A percentile compares a stretch with the other conserved stretches of the same genome.
phyloP scores from a whole-genome alignment of 2,888 invertebrate genomes.

The Trachelus troglodyta region DNA sequence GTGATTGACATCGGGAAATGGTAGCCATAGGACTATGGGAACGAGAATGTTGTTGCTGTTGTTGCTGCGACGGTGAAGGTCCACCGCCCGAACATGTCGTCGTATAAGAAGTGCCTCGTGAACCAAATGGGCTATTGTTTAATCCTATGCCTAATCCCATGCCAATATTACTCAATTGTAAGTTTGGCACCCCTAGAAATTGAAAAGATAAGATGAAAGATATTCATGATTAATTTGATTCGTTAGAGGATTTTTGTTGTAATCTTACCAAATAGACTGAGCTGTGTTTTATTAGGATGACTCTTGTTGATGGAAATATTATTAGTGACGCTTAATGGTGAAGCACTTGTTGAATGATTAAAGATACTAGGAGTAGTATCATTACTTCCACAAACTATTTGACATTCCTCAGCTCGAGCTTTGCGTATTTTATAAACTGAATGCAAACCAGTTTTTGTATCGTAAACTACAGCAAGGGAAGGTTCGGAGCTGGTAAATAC shows the following conservation, averaged over 20 bases:
- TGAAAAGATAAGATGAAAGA: background rate
- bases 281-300: constrained; percentile 46
- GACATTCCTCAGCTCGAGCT: constrained; percentile 79
- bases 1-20: constrained; percentile 66
- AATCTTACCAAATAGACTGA: constrained; percentile 54
- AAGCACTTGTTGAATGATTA: constrained; percentile 50
- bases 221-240: background rate
- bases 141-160: constrained; percentile 37
- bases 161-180: constrained; percentile 43
- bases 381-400: constrained; percentile 71
- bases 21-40: constrained; percentile 69
- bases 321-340: constrained; percentile 46
- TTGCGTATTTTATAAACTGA: constrained; percentile 85
- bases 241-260: background rate
- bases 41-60: constrained; percentile 61
- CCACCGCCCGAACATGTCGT: constrained; percentile 52
- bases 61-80: constrained; percentile 51
- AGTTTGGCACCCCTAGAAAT: constrained; percentile 45
- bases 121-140: constrained; percentile 53
- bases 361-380: constrained; percentile 52
- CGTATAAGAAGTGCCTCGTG: constrained; percentile 55
- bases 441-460: constrained; percentile 81
- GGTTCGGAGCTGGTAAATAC: constrained; percentile 82
- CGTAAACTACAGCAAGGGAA: constrained; percentile 85
- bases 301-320: constrained; percentile 49